Evolutionary conservation across 2,797 vertebrate species (phyloP).

Genomic region (Melanitta fusca): DNA sequence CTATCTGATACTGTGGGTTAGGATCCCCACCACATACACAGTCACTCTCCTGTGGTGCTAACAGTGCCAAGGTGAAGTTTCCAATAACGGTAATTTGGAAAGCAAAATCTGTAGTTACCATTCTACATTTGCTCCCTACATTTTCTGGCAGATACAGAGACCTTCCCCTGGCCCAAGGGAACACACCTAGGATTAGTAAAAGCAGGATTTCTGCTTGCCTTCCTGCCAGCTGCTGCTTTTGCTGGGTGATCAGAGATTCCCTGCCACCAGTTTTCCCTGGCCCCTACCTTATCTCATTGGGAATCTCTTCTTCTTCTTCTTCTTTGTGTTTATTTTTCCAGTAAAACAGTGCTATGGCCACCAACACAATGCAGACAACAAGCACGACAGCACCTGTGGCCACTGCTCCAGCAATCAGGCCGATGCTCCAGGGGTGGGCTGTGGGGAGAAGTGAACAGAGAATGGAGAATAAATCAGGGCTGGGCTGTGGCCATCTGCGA

Average conservation of each 20-base stretch:
- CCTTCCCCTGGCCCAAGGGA: not conserved
- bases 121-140: not conserved
- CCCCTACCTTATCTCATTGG: conserved; percentile 96
- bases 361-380: conserved; percentile 88
- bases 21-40: not conserved
- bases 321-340: conserved; percentile 98
- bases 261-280: not conserved
- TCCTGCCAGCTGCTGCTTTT: not conserved
- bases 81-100: not conserved
- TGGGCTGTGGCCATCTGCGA: not conserved
- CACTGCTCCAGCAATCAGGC: conserved; percentile 92
- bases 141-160: not conserved
- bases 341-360: conserved; percentile 91
- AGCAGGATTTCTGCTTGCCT: not conserved
- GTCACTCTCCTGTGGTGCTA: not conserved
- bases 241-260: not conserved
- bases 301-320: conserved; percentile 97
- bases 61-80: not conserved
- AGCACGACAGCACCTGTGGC: conserved; percentile 88
- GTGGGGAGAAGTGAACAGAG: conserved; percentile 65
- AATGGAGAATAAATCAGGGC: conserved; percentile 20
- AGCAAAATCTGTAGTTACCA: not conserved
- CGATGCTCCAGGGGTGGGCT: conserved; percentile 92
- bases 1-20: not conserved
- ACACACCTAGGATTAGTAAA: not conserved